Evolutionary conservation across 2,888 invertebrate genomes (phyloP), one percentile per base, ranked within the genome.

Genomic region (Troides oblongomaculatus): DNA sequence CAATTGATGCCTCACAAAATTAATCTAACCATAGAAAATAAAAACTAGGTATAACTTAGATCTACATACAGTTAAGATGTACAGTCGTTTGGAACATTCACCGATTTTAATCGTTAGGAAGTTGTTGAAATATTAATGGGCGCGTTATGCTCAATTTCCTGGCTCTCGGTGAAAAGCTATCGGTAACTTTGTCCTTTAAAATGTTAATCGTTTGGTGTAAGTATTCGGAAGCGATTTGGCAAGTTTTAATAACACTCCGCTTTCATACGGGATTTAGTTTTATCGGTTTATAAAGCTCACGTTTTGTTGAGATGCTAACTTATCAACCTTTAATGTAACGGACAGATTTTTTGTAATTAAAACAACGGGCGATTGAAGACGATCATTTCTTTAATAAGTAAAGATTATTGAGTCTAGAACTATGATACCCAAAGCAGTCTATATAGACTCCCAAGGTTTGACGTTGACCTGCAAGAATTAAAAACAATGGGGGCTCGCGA

Each of bases 101-200:
- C 58, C 60, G 67, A 70, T 70, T 83, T 83, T 87, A 88, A 89
- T 87, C 86, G 85, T 77, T 84, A 85, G 87, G 87, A 87, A 87
- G 87, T 87, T 85, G 86, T 87, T 90, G 85, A 90, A 91, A 90
- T 90, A 90, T 90, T 90, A 89, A 91, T 87, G 84, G 84, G 81
- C 78, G 80, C 85, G 88, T 89, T 89, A 89, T 89, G 90, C 89
- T 86, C 90, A 91, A 90, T 90, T 90, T 91, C 90, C 90, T 88
- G 88, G 86, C 87, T 88, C 87, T 88, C 87, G 86, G 85, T 86
- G 84, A 84, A 83, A 82, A 83, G 84, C 84, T 85, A 87, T 88
- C 85, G 88, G 85, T 85, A 85, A 85, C 85, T 85, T 84, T 82
- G 84, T 84, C 86, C 84, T 86, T 78, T 79, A 75, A 76, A 79